These are phyloP conservation scores for Scleropages formosus DNA, from an alignment of 2,797 vertebrate species.

Conservation along the genomic window DNA sequence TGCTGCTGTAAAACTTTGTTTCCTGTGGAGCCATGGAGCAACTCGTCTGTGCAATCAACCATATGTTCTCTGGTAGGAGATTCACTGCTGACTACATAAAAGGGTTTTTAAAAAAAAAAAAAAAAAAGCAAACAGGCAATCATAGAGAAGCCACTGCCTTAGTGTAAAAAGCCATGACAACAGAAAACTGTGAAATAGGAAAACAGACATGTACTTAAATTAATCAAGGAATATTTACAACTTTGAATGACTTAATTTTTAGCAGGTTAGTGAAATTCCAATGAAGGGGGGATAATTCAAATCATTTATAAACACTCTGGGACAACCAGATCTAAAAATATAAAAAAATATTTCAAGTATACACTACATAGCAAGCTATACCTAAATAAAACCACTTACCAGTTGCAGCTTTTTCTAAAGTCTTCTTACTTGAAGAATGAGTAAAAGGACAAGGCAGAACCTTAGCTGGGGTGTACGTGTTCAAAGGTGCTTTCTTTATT, in stretches of 20 bases:
- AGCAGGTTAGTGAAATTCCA: not conserved
- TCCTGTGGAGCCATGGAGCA: slow-evolving; percentile 39
- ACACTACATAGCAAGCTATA: not conserved
- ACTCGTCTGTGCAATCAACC: slow-evolving; percentile 42
- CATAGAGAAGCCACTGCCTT: not conserved
- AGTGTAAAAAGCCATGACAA: not conserved
- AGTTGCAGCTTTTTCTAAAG: slow-evolving; percentile 36
- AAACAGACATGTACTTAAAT: not conserved
- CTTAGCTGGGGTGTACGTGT: slow-evolving; percentile 80
- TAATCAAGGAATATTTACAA: not conserved
- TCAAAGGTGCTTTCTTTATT: slow-evolving; percentile 75
- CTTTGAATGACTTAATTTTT: not conserved
- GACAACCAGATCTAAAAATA: not conserved
- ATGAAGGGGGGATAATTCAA: not conserved
- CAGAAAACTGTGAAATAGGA: not conserved
- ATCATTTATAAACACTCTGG: not conserved
- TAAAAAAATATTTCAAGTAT: not conserved
- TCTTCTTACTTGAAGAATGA: slow-evolving; percentile 54
- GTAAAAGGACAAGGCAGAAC: slow-evolving; percentile 75
- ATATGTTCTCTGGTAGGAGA: slow-evolving; percentile 45
- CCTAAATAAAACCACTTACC: slow-evolving; percentile 34
- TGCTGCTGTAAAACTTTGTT: slow-evolving; percentile 44
- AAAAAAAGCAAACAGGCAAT: slow-evolving; percentile 3
- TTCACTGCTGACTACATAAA: slow-evolving; percentile 52
- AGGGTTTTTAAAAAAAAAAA: no score